A percentile compares a stretch with the other conserved stretches of the same genome.
Evolutionary conservation across 2,888 invertebrate genomes (phyloP).

Genomic region (Erebia palarica): DNA sequence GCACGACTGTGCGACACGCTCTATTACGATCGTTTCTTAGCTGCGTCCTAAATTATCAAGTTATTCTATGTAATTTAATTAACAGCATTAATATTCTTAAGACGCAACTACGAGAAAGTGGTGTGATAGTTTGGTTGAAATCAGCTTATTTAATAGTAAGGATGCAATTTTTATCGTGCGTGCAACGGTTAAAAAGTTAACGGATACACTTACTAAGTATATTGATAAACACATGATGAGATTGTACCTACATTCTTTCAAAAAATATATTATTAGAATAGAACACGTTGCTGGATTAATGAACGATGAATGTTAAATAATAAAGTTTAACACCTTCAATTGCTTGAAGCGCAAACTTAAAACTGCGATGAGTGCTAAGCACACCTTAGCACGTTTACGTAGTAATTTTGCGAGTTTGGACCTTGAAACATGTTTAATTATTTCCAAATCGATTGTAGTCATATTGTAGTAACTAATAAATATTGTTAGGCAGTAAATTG

Average conservation of each 20-base stretch:
- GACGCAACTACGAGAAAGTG: slow-evolving; percentile 20
- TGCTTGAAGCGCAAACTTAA: slow-evolving; percentile 36
- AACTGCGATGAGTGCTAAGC: slow-evolving; percentile 52
- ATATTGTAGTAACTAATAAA: background rate
- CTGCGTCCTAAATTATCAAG: slow-evolving; percentile 19
- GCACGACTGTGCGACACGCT: slow-evolving; percentile 53
- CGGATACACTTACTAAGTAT: background rate
- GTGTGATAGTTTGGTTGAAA: slow-evolving; percentile 4
- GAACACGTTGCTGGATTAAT: background rate
- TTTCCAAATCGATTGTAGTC: slow-evolving; percentile 37
- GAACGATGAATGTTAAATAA: background rate
- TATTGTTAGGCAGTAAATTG: background rate
- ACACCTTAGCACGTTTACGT: slow-evolving; percentile 59
- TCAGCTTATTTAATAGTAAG: slow-evolving; percentile 6
- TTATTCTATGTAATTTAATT: slow-evolving; percentile 31
- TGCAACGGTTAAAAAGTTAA: background rate
- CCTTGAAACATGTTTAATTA: slow-evolving; percentile 55
- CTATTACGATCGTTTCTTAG: slow-evolving; percentile 30
- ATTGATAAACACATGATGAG: background rate
- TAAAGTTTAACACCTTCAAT: slow-evolving; percentile 23
- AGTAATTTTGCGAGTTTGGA: slow-evolving; percentile 62
- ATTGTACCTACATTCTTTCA: background rate
- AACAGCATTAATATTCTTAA: slow-evolving; percentile 22
- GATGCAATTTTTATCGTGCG: slow-evolving; percentile 7
- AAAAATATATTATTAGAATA: background rate